Evolutionary conservation across 1,140 invertebrate genomes (phyloP), one percentile per base, ranked within the genome.

Genomic region (Drosophila cardini): DNA sequence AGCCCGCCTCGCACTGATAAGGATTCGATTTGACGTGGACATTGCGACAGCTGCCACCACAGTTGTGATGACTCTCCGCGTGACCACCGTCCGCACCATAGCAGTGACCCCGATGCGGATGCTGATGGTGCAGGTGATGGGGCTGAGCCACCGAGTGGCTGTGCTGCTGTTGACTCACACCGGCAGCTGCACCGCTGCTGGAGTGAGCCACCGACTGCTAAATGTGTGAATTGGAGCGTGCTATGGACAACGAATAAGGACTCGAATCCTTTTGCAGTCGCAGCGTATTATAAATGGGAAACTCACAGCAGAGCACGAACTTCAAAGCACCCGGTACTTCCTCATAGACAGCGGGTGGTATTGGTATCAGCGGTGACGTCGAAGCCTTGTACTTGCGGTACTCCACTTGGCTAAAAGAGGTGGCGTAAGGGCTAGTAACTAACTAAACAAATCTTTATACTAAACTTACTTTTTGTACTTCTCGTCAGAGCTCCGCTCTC

Each of bases 381-480:
- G 95, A 96, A 21, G 94, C 93, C 91, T 98, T 98, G 92, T 98
- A 98, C 77, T 95, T 95, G 62, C 96, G 94, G 93, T 98, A 98
- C 79, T 96, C 95, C 21, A 96, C 94, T 92, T 96, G 96, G 89
- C 96, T 96, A n/a, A 9, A 32, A 43, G 3, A 15, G 9, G 0
- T 5, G 6, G 7, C 7, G 0, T 10, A 18, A 11, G 18, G 4
- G 1, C 10, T 48, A 13, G 1, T 11, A 4, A 26, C 4, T 21
- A 0, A 46, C 3, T 10, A 48, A 21, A 48, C 10, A 18, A 26
- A 42, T 30, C 36, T 13, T 16, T 0, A 6, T 9, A 10, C 34
- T 34, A 1, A 9, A 94, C 95, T 95, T 93, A 97, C 96, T 96
- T 95, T 93, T 95, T 94, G 90, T 97, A 98, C 93, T 96, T 95